Conservation (phyloP, 2,888 invertebrate genomes). For the Drosophila nr. medialis region DNA sequence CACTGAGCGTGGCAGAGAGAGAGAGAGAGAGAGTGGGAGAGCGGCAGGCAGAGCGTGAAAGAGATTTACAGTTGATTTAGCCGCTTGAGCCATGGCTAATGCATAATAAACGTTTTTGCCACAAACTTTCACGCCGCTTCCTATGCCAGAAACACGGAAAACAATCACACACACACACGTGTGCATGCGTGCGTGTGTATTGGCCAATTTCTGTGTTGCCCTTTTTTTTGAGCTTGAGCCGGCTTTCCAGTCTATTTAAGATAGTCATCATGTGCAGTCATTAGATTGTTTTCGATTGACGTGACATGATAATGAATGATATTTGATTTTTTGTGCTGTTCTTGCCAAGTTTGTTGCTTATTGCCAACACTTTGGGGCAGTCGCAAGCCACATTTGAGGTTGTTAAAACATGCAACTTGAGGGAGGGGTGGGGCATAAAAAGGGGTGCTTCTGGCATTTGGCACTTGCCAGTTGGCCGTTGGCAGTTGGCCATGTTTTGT, state of each 20-base stretch:
- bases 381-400: conserved; percentile 11
- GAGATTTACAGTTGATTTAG: conserved; percentile 79
- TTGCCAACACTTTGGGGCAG: conserved; percentile 46
- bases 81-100: conserved; percentile 71
- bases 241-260: conserved; percentile 72
- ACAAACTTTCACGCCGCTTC: conserved; percentile 70
- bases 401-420: conserved; percentile 49
- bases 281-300: conserved; percentile 82
- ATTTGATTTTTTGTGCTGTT: conserved; percentile 34
- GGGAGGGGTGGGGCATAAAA: background rate
- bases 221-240: conserved; percentile 25
- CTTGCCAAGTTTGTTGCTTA: conserved; percentile 5
- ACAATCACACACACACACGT: conserved; percentile 1
- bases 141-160: conserved; percentile 23
- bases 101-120: conserved; percentile 72
- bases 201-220: conserved; percentile 34
- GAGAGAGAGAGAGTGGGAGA: too few species aligned
- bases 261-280: conserved; percentile 82
- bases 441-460: conserved; percentile 2
- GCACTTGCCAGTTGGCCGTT: conserved; percentile 20
- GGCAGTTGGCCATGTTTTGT: conserved; percentile 64
- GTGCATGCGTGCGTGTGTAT: conserved; percentile 34
- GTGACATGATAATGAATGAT: conserved; percentile 82
- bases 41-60: conserved; percentile 9
- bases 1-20: conserved; percentile 14